Evolutionary conservation across 1,140 invertebrate species (phyloP).

Genomic region (Drosophila azteca): DNA sequence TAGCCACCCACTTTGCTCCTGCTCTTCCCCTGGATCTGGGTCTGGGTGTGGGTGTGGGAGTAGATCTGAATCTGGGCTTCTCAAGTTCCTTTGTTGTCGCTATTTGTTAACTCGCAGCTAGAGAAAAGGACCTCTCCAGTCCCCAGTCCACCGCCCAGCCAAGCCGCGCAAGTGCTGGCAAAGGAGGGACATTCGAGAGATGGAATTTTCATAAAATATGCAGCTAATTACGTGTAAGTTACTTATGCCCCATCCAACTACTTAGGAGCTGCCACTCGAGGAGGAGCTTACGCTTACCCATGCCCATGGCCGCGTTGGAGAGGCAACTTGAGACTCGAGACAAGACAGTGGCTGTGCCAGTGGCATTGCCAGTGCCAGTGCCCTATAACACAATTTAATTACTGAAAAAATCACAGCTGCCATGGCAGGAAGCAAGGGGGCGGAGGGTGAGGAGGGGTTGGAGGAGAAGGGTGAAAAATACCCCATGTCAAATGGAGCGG

Average conservation of each 20-base stretch:
- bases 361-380: slow-evolving; percentile 28
- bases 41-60: neutral
- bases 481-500: slow-evolving; percentile 50
- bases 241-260: slow-evolving; percentile 45
- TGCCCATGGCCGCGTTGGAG: too few species aligned
- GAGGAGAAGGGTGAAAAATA: slow-evolving; percentile 23
- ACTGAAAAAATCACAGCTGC: slow-evolving; percentile 74
- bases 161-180: neutral
- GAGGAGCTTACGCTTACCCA: slow-evolving; percentile 4
- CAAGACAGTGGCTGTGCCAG: slow-evolving; percentile 23
- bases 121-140: neutral
- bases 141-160: neutral
- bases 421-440: neutral
- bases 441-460: too few species aligned
- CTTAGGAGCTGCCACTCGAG: slow-evolving; percentile 7
- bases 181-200: slow-evolving; percentile 17
- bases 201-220: slow-evolving; percentile 70
- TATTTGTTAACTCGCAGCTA: slow-evolving; percentile 19
- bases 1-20: neutral
- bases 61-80: neutral
- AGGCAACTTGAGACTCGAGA: neutral
- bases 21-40: neutral
- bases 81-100: slow-evolving; percentile 37
- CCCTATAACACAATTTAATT: slow-evolving; percentile 76
- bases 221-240: slow-evolving; percentile 76